Evolutionary conservation across 2,888 invertebrate genomes (phyloP).

Genomic region (Galeopsomyia nigrocyanea): DNA sequence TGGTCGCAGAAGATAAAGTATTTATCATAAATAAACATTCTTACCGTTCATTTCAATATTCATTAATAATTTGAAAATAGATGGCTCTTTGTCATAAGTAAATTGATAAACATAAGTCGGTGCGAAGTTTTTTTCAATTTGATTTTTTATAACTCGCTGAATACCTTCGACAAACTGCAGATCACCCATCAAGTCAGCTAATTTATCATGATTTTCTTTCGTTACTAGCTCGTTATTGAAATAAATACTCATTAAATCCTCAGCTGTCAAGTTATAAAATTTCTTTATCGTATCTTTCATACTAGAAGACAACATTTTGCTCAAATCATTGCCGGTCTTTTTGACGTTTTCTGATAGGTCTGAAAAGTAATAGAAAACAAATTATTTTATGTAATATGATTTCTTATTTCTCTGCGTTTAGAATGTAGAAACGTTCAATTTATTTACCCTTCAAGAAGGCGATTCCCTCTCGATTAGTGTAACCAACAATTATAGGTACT

Average conservation of each 20-base stretch:
- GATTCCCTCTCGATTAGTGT: slow-evolving; percentile 53
- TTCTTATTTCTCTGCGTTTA: too few relatives aligned
- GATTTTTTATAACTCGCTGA: slow-evolving; percentile 51
- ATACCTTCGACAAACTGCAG: slow-evolving; percentile 52
- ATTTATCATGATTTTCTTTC: slow-evolving; percentile 47
- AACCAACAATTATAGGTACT: slow-evolving; percentile 57
- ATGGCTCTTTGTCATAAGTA: slow-evolving; percentile 50
- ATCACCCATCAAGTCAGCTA: slow-evolving; percentile 65
- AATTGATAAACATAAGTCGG: slow-evolving; percentile 58
- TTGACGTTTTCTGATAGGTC: too few relatives aligned
- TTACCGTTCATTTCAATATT: background rate
- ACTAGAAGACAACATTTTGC: slow-evolving; percentile 26
- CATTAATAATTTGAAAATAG: background rate
- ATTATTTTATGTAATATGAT: too few relatives aligned
- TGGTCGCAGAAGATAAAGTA: too few relatives aligned
- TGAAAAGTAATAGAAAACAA: too few relatives aligned
- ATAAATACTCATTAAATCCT: slow-evolving; percentile 54
- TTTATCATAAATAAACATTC: background rate
- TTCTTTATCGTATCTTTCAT: slow-evolving; percentile 36
- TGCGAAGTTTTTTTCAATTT: slow-evolving; percentile 40
- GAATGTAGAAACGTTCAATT: slow-evolving; percentile 57
- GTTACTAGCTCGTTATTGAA: slow-evolving; percentile 51
- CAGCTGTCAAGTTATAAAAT: background rate
- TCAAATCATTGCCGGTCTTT: background rate
- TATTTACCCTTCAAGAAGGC: slow-evolving; percentile 36